Conservation (phyloP, 2,797 vertebrate genomes). For the Zenarchopterus dispar region DNA sequence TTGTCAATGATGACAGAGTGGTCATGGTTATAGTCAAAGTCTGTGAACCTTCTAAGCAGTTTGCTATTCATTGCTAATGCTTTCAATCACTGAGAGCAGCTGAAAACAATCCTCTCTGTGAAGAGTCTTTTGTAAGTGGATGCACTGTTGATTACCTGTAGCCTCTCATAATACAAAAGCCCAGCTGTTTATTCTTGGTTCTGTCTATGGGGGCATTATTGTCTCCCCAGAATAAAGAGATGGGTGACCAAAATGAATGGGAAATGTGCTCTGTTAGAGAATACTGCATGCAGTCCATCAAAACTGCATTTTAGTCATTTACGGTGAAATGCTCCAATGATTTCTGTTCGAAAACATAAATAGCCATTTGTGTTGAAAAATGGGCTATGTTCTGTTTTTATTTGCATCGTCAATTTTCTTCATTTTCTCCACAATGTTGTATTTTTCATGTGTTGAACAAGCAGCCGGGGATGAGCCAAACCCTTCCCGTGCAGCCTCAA, state of each 20-base stretch:
- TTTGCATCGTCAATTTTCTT: slow-evolving; percentile 45
- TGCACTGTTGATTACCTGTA: slow-evolving; percentile 85
- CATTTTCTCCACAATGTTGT: slow-evolving; percentile 16
- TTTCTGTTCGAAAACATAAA: slow-evolving; percentile 17
- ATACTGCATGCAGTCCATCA: slow-evolving; percentile 21
- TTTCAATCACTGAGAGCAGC: slow-evolving; percentile 81
- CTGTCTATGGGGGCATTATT: slow-evolving; percentile 61
- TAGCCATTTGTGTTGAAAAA: slow-evolving; percentile 10
- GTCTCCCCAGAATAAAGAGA: slow-evolving; percentile 57
- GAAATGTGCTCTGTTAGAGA: slow-evolving; percentile 36
- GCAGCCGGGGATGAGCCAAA: slow-evolving; percentile 18
- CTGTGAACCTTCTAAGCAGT: slow-evolving; percentile 73
- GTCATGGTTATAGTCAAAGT: slow-evolving; percentile 62
- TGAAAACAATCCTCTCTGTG: slow-evolving; percentile 80
- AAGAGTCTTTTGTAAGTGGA: slow-evolving; percentile 80
- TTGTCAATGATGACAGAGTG: slow-evolving; percentile 21
- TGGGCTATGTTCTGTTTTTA: slow-evolving; percentile 22
- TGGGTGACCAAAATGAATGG: slow-evolving; percentile 57
- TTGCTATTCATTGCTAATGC: slow-evolving; percentile 82
- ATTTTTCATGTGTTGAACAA: slow-evolving; percentile 39
- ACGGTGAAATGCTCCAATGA: slow-evolving; percentile 26
- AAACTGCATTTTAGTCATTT: slow-evolving; percentile 38
- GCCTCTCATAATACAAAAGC: slow-evolving; percentile 79
- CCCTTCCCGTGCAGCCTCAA: slow-evolving; percentile 34
- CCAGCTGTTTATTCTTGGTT: slow-evolving; percentile 80